Percentiles rank a stretch among this genome's conserved stretches.
Evolutionary conservation across 2,797 vertebrate species (phyloP).

Genomic region (Notolepis coatsorum): DNA sequence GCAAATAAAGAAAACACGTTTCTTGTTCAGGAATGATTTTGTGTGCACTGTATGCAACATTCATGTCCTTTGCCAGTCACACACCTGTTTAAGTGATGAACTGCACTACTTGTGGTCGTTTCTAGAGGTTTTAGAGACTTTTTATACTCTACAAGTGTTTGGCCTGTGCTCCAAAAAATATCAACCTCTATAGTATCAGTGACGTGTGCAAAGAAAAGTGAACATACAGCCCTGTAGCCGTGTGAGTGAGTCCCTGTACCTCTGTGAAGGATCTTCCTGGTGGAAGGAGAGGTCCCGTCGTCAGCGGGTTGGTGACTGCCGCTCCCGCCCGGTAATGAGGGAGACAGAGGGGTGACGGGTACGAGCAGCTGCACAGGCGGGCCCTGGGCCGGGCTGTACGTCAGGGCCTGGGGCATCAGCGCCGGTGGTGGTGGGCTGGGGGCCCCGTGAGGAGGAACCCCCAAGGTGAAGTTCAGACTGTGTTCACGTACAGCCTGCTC

Average conservation of each 20-base stretch:
- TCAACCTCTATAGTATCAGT: neutral
- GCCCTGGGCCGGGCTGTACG: neutral
- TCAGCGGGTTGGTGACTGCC: neutral
- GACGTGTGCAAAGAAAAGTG: neutral
- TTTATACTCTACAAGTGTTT: no score
- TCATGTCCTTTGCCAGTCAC: no score
- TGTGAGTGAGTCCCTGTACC: neutral
- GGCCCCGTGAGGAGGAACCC: neutral
- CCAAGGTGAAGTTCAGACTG: neutral
- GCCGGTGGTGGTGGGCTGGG: neutral
- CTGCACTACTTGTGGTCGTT: no score
- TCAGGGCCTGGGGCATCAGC: slow-evolving; percentile 7
- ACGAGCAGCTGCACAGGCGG: neutral
- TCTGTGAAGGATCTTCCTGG: neutral
- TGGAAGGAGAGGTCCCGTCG: neutral
- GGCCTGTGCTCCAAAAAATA: no score
- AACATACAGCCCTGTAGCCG: no score
- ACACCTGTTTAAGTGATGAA: no score
- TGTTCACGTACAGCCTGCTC: slow-evolving; percentile 5
- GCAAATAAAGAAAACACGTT: no score
- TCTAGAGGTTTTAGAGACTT: no score
- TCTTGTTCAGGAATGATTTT: no score
- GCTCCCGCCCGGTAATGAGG: neutral
- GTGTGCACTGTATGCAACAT: no score
- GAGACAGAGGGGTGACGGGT: neutral